Conservation (phyloP, 2,888 invertebrate species). For the Eupithecia subfuscata region DNA sequence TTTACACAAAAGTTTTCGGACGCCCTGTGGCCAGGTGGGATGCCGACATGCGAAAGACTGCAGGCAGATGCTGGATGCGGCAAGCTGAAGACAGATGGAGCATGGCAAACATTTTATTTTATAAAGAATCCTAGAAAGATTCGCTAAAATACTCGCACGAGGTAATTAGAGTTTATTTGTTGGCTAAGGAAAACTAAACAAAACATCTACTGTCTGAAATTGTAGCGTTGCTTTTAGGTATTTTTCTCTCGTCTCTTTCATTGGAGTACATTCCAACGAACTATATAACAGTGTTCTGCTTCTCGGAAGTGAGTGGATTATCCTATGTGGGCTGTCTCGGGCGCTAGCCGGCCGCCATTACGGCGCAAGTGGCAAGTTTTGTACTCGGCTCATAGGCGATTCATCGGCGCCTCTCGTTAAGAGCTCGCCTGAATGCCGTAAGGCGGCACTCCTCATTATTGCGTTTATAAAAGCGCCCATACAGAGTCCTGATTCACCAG, state of each 20-base stretch:
- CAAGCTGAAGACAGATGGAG: no score
- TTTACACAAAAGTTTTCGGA: slow-evolving; percentile 63
- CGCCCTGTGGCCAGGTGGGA: no score
- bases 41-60: no score
- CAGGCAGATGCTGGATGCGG: no score
- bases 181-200: neutral
- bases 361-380: slow-evolving; percentile 78
- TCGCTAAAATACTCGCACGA: no score
- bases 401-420: slow-evolving; percentile 81
- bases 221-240: neutral
- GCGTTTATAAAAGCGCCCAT: slow-evolving; percentile 82
- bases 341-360: slow-evolving; percentile 59
- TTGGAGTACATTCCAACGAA: neutral
- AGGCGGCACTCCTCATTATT: slow-evolving; percentile 78
- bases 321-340: slow-evolving; percentile 28
- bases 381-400: slow-evolving; percentile 78
- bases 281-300: neutral
- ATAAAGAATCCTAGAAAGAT: no score
- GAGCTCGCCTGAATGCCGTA: slow-evolving; percentile 77
- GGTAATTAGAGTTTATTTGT: neutral
- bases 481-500: slow-evolving; percentile 75
- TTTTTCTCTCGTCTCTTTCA: neutral
- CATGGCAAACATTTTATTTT: no score
- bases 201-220: neutral
- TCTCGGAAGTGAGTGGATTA: slow-evolving; percentile 33